These are phyloP conservation scores for Mesitornis unicolor DNA, from an alignment of 2,113 vertebrate species.

Conservation along the genomic window DNA sequence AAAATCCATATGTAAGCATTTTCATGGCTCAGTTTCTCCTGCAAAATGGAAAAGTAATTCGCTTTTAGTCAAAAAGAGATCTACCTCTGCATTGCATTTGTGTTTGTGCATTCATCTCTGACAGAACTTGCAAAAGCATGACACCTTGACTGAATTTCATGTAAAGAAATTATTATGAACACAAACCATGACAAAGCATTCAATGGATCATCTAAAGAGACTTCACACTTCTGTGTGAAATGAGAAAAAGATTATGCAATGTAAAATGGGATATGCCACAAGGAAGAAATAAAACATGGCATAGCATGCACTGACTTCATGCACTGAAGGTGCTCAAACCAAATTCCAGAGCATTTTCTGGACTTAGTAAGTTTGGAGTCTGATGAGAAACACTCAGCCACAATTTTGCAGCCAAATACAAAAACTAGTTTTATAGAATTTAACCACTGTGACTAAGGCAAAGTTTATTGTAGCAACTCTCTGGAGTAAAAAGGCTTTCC, in stretches of 20 bases:
- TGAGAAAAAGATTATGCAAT: not conserved
- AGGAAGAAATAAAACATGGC: not conserved
- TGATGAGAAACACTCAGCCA: not conserved
- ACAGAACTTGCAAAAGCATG: not conserved
- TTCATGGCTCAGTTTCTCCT: not conserved
- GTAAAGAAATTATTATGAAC: accelerated
- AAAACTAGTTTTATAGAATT: not conserved
- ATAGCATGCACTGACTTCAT: not conserved
- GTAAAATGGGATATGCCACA: not conserved
- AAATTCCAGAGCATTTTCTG: not conserved
- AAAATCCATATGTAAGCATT: not conserved
- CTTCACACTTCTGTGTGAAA: not conserved
- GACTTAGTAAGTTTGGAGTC: not conserved
- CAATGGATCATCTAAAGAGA: not conserved
- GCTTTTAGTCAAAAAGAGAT: not conserved
- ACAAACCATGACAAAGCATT: not conserved
- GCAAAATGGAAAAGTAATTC: slow-evolving; percentile 16
- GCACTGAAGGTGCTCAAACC: not conserved
- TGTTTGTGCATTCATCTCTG: not conserved
- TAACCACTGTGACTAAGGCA: not conserved
- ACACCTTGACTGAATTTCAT: not conserved
- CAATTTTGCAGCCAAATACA: not conserved
- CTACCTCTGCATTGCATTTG: not conserved
- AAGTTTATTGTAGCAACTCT: not conserved
- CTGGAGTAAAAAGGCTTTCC: not conserved